Evolutionary conservation across 2,113 vertebrate genomes (phyloP).

Genomic region (Calonectris borealis): DNA sequence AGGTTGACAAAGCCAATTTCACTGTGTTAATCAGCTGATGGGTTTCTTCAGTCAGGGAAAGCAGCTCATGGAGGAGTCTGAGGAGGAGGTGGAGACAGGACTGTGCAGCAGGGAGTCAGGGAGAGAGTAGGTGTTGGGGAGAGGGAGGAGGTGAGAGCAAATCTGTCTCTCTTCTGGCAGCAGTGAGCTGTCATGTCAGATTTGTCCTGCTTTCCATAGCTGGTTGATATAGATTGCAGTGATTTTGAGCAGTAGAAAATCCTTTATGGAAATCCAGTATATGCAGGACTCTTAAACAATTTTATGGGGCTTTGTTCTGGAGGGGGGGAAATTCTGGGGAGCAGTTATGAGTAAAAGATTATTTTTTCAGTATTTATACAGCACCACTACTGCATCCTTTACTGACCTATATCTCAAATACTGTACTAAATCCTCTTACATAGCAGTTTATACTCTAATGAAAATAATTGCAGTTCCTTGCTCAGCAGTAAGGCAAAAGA

Average conservation of each 20-base stretch:
- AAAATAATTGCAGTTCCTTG: neutral
- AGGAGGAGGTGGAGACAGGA: conserved; percentile 62
- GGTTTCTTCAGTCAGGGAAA: conserved; percentile 36
- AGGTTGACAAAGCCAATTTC: conserved; percentile 56
- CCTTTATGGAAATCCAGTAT: neutral
- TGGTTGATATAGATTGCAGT: neutral
- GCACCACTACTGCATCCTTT: neutral
- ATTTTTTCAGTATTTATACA: neutral
- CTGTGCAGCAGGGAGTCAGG: conserved; percentile 27
- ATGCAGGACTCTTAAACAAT: neutral
- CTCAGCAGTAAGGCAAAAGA: neutral
- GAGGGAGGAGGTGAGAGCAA: conserved; percentile 53
- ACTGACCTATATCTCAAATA: neutral
- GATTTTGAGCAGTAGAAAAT: neutral
- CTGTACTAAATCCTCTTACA: neutral
- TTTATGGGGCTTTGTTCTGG: neutral
- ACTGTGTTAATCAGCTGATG: conserved; percentile 45
- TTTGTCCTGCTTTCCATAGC: conserved; percentile 37
- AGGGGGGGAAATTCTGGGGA: neutral
- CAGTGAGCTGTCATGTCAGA: conserved; percentile 39
- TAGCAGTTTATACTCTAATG: neutral
- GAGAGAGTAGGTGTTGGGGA: conserved; percentile 46
- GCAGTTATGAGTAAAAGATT: neutral
- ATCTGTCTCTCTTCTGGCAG: conserved; percentile 46
- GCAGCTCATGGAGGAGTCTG: conserved; percentile 54